Percentiles rank a stretch among this genome's conserved stretches.
Conservation (phyloP, 2,113 vertebrate species). For the Chionodraco myersi region DNA sequence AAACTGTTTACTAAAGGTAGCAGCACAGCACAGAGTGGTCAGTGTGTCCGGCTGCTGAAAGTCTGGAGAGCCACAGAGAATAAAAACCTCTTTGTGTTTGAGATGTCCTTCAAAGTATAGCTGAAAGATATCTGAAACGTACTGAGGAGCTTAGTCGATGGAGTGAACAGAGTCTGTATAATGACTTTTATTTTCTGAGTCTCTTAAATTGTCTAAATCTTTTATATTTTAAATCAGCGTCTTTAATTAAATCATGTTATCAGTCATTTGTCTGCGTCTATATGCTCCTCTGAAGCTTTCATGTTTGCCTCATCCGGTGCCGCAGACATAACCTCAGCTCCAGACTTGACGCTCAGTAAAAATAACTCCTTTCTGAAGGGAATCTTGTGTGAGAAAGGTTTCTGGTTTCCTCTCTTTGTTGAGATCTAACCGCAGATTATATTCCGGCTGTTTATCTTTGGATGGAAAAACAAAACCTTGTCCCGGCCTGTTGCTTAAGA, state of each 20-base stretch:
- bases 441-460: slow-evolving; percentile 28
- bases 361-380: not conserved
- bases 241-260: too few species aligned
- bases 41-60: too few species aligned
- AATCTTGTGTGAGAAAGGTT: not conserved
- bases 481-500: slow-evolving; percentile 18
- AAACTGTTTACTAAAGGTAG: slow-evolving; percentile 52
- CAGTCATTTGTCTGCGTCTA: not conserved
- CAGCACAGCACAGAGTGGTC: slow-evolving; percentile 3
- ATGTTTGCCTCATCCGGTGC: not conserved
- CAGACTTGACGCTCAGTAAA: not conserved
- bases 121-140: too few species aligned
- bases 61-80: too few species aligned
- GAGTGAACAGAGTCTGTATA: too few species aligned
- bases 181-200: too few species aligned
- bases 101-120: too few species aligned
- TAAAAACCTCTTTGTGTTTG: too few species aligned
- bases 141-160: too few species aligned
- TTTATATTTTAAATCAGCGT: too few species aligned
- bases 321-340: not conserved
- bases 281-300: not conserved
- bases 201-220: too few species aligned
- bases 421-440: slow-evolving; percentile 13
- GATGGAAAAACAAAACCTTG: not conserved
- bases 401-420: slow-evolving; percentile 25